phyloP scores from a whole-genome alignment of 53 echinoderm and acorn worm species.

The Echinometra lucunter region DNA sequence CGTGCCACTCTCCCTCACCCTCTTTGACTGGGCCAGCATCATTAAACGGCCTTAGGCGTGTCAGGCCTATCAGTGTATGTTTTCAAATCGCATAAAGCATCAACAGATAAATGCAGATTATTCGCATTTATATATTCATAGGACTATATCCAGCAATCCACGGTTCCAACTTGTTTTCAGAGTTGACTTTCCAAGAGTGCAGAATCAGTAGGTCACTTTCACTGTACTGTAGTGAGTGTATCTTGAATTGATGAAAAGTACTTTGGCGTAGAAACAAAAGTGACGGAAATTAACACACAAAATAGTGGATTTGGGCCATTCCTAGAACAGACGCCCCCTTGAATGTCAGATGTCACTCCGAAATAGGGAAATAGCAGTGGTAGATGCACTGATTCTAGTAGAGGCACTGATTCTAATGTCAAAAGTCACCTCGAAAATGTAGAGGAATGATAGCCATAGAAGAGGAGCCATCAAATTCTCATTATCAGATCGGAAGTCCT shows the following conservation, averaged over 20 bases:
- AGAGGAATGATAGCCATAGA: not conserved
- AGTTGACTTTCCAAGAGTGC: not conserved
- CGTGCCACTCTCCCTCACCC: too few species aligned
- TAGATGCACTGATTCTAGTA: not conserved
- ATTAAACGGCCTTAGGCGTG: too few species aligned
- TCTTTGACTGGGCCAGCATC: too few species aligned
- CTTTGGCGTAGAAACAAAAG: not conserved
- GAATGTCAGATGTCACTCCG: slow-evolving; percentile 15
- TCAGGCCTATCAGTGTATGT: too few species aligned
- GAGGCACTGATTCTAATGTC: not conserved
- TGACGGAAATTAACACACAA: not conserved
- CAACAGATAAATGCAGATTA: too few species aligned
- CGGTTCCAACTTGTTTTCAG: not conserved
- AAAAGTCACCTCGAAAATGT: not conserved
- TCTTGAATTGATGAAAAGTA: not conserved
- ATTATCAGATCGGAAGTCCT: slow-evolving; percentile 34
- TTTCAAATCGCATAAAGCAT: too few species aligned
- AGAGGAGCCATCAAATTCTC: slow-evolving; percentile 29
- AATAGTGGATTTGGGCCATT: not conserved
- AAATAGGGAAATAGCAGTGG: not conserved
- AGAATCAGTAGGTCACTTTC: not conserved
- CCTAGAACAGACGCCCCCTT: not conserved
- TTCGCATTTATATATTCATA: too few species aligned
- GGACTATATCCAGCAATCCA: not conserved
- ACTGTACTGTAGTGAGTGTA: not conserved